phyloP scores from a whole-genome alignment of 2,797 vertebrate genomes.

The Acanthopagrus latus region DNA sequence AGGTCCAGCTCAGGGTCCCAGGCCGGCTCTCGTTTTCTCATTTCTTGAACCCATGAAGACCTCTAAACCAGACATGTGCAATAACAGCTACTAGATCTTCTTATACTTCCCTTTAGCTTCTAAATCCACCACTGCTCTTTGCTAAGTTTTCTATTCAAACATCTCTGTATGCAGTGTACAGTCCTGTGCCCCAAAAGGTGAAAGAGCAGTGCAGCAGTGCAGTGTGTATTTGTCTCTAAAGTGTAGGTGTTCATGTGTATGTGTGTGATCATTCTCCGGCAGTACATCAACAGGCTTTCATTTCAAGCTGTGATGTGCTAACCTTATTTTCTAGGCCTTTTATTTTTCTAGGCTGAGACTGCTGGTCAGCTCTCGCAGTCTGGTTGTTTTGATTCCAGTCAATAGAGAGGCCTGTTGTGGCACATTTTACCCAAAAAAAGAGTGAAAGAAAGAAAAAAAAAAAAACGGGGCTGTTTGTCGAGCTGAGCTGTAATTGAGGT shows the following conservation, averaged over 20 bases:
- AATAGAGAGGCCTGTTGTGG: slow-evolving; percentile 77
- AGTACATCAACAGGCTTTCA: slow-evolving; percentile 72
- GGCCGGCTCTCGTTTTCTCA: background rate
- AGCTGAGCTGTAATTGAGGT: slow-evolving; percentile 78
- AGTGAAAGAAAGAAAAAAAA: slow-evolving; percentile 10
- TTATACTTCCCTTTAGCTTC: slow-evolving; percentile 1
- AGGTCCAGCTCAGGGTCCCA: background rate
- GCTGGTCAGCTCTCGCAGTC: slow-evolving; percentile 67
- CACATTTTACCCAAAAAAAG: slow-evolving; percentile 52
- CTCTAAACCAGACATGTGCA: background rate
- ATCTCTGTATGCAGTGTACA: slow-evolving; percentile 25
- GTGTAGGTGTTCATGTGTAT: slow-evolving; percentile 27
- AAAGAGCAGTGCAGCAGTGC: slow-evolving; percentile 26
- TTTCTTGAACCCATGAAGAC: background rate
- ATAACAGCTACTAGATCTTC: slow-evolving; percentile 14
- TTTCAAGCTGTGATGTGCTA: slow-evolving; percentile 70
- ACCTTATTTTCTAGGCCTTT: slow-evolving; percentile 73
- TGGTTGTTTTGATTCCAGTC: slow-evolving; percentile 75
- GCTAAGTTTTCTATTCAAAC: slow-evolving; percentile 39
- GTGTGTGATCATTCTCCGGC: slow-evolving; percentile 34
- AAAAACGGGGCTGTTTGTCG: slow-evolving; percentile 63
- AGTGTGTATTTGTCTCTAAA: slow-evolving; percentile 35
- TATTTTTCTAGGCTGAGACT: slow-evolving; percentile 41
- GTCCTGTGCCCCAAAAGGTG: slow-evolving; percentile 41
- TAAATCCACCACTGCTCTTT: background rate